Conservation (phyloP, 2,113 vertebrate species). For the Misgurnus mizolepis region DNA sequence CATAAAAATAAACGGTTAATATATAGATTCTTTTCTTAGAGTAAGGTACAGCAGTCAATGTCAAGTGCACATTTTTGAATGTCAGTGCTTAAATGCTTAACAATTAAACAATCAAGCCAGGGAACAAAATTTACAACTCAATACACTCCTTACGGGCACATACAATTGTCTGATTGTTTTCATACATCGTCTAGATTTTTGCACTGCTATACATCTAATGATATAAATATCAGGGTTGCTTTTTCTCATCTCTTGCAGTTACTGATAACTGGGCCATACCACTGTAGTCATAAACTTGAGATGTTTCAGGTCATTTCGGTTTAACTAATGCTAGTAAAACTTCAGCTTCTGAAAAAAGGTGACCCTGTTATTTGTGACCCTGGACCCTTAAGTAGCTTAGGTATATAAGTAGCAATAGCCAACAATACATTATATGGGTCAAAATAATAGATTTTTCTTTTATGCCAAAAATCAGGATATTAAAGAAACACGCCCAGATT, state of each 20-base stretch:
- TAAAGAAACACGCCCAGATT: too few relatives aligned
- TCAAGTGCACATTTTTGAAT: not conserved
- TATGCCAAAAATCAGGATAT: too few relatives aligned
- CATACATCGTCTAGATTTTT: not conserved
- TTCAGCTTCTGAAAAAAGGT: not conserved
- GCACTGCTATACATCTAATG: not conserved
- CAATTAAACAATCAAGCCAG: constrained; percentile 19
- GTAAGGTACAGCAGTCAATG: not conserved
- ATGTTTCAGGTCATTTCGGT: not conserved
- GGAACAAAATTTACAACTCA: not conserved
- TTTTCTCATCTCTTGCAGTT: not conserved
- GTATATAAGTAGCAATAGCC: too few relatives aligned
- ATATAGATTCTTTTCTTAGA: not conserved
- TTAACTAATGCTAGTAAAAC: constrained; percentile 11
- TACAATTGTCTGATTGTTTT: not conserved
- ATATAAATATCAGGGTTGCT: too few relatives aligned
- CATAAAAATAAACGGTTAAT: constrained; percentile 28
- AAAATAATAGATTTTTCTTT: too few relatives aligned
- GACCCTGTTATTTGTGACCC: too few relatives aligned
- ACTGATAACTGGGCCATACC: not conserved
- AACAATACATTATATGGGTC: too few relatives aligned
- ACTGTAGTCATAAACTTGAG: not conserved
- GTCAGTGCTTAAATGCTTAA: not conserved
- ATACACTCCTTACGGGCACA: not conserved
- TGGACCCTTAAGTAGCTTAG: too few relatives aligned